Evolutionary conservation across 2,888 invertebrate genomes (phyloP), one percentile per base, ranked within the genome.

Genomic region (Teleiodes luculella): DNA sequence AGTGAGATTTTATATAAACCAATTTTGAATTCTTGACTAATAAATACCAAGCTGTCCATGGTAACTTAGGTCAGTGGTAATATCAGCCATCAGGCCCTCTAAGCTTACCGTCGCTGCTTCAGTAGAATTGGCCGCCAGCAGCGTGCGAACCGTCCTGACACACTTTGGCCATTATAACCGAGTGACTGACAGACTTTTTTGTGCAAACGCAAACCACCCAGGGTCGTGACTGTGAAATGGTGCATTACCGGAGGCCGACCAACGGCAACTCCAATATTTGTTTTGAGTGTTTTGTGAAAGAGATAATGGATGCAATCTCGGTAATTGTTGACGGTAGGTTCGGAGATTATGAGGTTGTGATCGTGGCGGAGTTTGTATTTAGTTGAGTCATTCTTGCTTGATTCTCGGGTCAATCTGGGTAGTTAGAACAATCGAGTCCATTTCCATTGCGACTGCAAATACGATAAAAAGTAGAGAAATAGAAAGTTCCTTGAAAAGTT

Each of bases 201-300:
- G 75, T 79, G 24, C 24, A 24, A 3, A 24, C n/a, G 74, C 76
- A 78, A 80, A 80, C 18, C 37, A 78, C 75, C 74, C 74, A 74
- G 80, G 78, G 76, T 86, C 88, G 87, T 86, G 86, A 86, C 85
- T 79, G 78, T 81, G 84, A 81, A 86, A 83, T 86, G 79, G 80
- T 82, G 80, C 79, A 81, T 84, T 84, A 83, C 78, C 68, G 70
- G 61, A 57, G 57, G 59, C 58, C 60, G 50, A 46, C 59, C 60
- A 49, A 55, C 64, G 58, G 61, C 76, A 74, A 77, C 77, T 74
- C 66, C 68, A 74, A 68, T 74, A 74, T 79, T 80, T 75, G 73
- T 78, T 80, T 70, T 67, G 62, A 69, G 71, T 67, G 74, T 74
- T 72, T 73, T 67, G 59, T 68, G 53, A 61, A 61, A 56, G 56